Evolutionary conservation across 2,797 vertebrate genomes (phyloP).

Genomic region (Helostoma temminkii): DNA sequence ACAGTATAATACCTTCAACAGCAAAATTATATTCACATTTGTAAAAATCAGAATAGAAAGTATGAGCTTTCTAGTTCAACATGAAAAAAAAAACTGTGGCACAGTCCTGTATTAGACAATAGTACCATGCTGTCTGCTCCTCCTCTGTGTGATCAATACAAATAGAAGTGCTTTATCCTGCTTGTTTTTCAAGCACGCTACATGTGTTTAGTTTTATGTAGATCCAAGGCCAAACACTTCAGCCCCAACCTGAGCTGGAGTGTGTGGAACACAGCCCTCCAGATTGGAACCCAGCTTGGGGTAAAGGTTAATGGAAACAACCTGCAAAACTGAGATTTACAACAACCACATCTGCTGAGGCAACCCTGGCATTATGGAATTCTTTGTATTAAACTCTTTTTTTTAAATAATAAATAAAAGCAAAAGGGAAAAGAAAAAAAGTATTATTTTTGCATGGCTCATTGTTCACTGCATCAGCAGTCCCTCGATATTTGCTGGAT

Average conservation of each 20-base stretch:
- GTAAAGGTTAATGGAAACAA: constrained; percentile 82
- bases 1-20: too few species aligned
- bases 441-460: constrained; percentile 24
- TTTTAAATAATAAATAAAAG: neutral
- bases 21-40: neutral
- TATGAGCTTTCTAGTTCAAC: neutral
- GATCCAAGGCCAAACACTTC: constrained; percentile 50
- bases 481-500: constrained; percentile 65
- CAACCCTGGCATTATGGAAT: constrained; percentile 51
- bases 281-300: constrained; percentile 85
- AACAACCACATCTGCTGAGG: constrained; percentile 57
- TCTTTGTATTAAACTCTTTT: constrained; percentile 30
- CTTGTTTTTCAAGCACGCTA: constrained; percentile 58
- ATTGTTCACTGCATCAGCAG: constrained; percentile 38
- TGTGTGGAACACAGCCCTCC: constrained; percentile 68
- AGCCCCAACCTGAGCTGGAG: constrained; percentile 51
- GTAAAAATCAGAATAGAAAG: neutral
- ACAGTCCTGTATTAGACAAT: neutral
- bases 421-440: neutral
- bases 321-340: constrained; percentile 71
- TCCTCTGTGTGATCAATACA: constrained; percentile 30
- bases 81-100: neutral
- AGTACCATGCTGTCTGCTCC: neutral
- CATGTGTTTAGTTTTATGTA: constrained; percentile 60
- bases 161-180: constrained; percentile 30